Conservation (phyloP, 2,888 invertebrate species). For the Drosophila recens region DNA sequence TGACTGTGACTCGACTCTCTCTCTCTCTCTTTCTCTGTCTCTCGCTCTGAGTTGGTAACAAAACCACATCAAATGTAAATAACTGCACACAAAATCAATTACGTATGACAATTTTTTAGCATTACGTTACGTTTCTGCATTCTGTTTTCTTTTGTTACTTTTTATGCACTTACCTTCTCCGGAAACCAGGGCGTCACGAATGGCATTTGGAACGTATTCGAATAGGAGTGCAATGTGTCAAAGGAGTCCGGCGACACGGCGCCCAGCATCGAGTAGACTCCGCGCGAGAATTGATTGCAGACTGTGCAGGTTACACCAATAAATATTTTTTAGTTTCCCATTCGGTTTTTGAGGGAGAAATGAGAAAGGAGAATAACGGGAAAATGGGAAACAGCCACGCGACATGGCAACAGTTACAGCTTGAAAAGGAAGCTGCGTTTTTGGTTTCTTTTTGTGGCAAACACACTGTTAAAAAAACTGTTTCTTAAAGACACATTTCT, state of each 20-base stretch:
- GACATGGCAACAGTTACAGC: conserved; percentile 42
- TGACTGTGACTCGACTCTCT: conserved; percentile 13
- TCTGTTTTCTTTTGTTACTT: conserved; percentile 4
- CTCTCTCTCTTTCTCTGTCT: too few relatives aligned
- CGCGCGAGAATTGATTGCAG: conserved; percentile 95
- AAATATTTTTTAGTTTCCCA: conserved; percentile 53
- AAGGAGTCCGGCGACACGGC: conserved; percentile 97
- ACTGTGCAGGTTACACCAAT: conserved; percentile 88
- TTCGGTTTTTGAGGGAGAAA: conserved; percentile 12
- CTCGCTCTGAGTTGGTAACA: conserved; percentile 23
- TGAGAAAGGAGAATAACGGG: conserved; percentile 1
- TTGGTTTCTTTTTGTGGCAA: background rate
- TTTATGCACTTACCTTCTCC: conserved; percentile 91
- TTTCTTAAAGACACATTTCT: too few relatives aligned
- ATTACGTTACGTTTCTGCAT: background rate
- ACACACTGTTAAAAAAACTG: background rate
- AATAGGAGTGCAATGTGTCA: conserved; percentile 96
- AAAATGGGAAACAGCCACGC: conserved; percentile 14
- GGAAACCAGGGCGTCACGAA: conserved; percentile 98
- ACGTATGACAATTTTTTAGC: conserved; percentile 57
- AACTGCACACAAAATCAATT: conserved; percentile 68
- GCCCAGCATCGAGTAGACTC: conserved; percentile 95
- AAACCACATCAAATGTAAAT: conserved; percentile 75
- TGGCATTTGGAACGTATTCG: conserved; percentile 97
- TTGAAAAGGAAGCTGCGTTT: conserved; percentile 14